A percentile compares a stretch with the other conserved stretches of the same genome.
These are phyloP conservation scores for Ethmia dodecea DNA, from an alignment of 2,888 invertebrate genomes.

Conservation along the genomic window DNA sequence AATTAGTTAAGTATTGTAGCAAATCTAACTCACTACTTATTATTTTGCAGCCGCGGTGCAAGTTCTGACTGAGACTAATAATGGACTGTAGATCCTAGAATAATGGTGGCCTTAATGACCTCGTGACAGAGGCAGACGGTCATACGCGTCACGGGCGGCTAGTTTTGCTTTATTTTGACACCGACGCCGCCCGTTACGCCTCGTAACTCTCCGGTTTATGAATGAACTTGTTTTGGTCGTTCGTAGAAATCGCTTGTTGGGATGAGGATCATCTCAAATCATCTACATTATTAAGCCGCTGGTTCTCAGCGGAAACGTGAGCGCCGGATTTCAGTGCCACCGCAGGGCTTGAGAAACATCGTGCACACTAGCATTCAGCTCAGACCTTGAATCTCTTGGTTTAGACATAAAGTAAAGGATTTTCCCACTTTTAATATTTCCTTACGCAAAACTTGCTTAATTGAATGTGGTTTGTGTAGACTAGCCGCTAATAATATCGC, in stretches of 20 bases:
- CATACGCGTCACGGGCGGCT: slow-evolving; percentile 33
- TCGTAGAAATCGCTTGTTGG: slow-evolving; percentile 49
- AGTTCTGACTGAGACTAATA: too few relatives aligned
- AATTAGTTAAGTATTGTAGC: too few relatives aligned
- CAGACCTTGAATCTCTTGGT: slow-evolving; percentile 56
- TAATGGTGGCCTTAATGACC: not conserved
- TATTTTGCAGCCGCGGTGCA: too few relatives aligned
- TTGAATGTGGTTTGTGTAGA: slow-evolving; percentile 39
- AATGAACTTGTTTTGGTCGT: slow-evolving; percentile 52
- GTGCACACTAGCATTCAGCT: slow-evolving; percentile 39
- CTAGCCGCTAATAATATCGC: too few relatives aligned
- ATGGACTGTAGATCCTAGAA: too few relatives aligned
- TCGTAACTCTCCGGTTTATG: slow-evolving; percentile 45
- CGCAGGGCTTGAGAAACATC: slow-evolving; percentile 51
- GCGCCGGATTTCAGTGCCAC: slow-evolving; percentile 22
- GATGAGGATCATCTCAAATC: slow-evolving; percentile 25
- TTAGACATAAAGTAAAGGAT: slow-evolving; percentile 39
- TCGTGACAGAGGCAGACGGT: slow-evolving; percentile 3
- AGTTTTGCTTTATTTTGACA: slow-evolving; percentile 45
- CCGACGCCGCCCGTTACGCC: slow-evolving; percentile 38
- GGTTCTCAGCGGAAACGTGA: slow-evolving; percentile 37
- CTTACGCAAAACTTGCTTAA: slow-evolving; percentile 35
- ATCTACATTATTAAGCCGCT: slow-evolving; percentile 13
- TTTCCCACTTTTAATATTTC: slow-evolving; percentile 34
- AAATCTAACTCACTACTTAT: too few relatives aligned